Evolutionary conservation across 2,797 vertebrate genomes (phyloP), one percentile per base, ranked within the genome.

Genomic region (Melanotaenia pygmaea): DNA sequence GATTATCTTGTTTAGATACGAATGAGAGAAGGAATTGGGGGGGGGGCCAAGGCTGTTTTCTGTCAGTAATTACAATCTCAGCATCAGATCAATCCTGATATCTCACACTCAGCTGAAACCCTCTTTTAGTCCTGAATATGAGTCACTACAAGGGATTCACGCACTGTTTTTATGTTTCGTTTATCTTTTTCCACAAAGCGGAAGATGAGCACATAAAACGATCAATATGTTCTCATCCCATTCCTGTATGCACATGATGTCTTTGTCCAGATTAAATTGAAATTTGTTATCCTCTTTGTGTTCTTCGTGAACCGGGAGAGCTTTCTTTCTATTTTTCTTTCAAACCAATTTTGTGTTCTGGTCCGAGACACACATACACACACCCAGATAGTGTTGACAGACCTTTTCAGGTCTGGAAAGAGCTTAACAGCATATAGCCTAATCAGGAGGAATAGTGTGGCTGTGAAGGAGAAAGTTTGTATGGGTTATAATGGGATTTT

Each of bases 51-150:
- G 43, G 20, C 63, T 67, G 60, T 84, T 81, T 70, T 75, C 40
- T 73, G 70, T 68, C 24, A 14, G 51, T 76, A 84, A 85, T 82
- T 82, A 76, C 74, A 76, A 34, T 81, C 77, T 78, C 71, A 80
- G 73, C 61, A 61, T 77, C 83, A 62, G 50, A 86, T 86, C 76
- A 80, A 74, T 81, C 51, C n/a, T 18, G 53, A 64, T 32, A 20
- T 73, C 61, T 66, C 65, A 37, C 35, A n/a, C 72, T 64, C 64
- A 56, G 61, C 57, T 50, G 54, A 59, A 70, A 70, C 56, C 28
- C 14, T 9, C 10, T 61, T 34, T 38, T 54, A 30, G 57, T 58
- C 32, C 30, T 73, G 56, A 66, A 76, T 78, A 76, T 63, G 32
- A 78, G 37, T 72, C 72, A 5, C 40, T 10, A 13, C 51, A 5